These are phyloP conservation scores for Drosophila yooni DNA, from an alignment of 2,888 invertebrate genomes.

Conservation along the genomic window DNA sequence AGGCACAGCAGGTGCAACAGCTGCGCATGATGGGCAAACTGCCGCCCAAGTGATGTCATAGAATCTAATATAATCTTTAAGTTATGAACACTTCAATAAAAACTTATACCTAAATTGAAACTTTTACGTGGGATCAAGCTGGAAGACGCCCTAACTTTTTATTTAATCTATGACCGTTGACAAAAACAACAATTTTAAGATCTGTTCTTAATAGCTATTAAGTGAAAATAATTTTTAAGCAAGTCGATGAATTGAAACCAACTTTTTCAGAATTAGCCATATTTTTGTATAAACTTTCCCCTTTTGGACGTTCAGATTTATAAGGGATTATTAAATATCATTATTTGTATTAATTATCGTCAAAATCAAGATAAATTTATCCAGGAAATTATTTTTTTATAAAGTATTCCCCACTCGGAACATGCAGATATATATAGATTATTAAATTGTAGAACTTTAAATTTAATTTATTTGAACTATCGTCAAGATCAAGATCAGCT, in stretches of 20 bases:
- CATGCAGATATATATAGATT: not conserved
- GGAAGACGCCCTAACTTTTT: not conserved
- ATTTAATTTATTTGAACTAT: not conserved
- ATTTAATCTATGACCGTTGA: not conserved
- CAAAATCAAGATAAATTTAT: not conserved
- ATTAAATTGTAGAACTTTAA: not conserved
- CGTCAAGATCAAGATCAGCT: not conserved
- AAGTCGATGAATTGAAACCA: not conserved
- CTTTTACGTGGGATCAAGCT: not conserved
- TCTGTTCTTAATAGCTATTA: not conserved
- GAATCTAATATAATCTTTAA: constrained; percentile 17
- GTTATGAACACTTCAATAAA: constrained; percentile 19
- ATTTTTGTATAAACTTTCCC: not conserved
- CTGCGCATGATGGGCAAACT: constrained; percentile 84
- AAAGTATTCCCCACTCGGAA: not conserved
- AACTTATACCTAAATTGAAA: not conserved
- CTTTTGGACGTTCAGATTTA: not conserved
- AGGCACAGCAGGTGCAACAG: constrained; percentile 86
- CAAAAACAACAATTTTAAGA: not conserved
- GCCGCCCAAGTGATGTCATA: constrained; percentile 64
- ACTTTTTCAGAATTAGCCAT: not conserved
- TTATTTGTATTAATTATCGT: not conserved
- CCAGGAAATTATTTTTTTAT: not conserved
- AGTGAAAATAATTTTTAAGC: not conserved
- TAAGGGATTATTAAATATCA: not conserved